Evolutionary conservation across 1,140 invertebrate species (phyloP), one percentile per base, ranked within the genome.

Genomic region (Colletes gigas): DNA sequence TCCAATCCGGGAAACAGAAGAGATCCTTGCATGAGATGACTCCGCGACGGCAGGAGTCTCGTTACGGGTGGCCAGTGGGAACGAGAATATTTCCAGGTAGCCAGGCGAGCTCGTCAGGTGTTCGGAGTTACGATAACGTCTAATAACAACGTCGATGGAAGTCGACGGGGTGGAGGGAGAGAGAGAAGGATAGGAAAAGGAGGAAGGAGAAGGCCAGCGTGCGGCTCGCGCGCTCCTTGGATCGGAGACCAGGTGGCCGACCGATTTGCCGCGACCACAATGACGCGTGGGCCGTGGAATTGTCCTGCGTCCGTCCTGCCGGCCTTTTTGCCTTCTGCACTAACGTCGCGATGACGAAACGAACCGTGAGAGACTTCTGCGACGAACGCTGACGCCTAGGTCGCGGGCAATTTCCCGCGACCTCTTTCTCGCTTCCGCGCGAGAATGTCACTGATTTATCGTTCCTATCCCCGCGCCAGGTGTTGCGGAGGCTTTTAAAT

Each of bases 251-350:
- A 91, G 90, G 90, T 91, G 90, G 89, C 83, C 89, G 90, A 88
- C 83, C 89, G 90, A 91, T 90, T 91, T 86, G 89, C 88, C 78
- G 82, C 81, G 86, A 86, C 76, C 85, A 91, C 89, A 90, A 90
- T 92, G 83, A 82, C 83, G 89, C 89, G 91, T 91, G 86, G 89
- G 90, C 72, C 81, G 85, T 54, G 30, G 78, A 88, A 84, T 88
- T 83, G 78, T 88, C 85, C 79, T 85, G 85, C 86, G 83, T 85
- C 83, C 81, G 66, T 66, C 68, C 65, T 44, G 73, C 30, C 44
- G 52, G 70, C 70, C 70, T 73, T 69, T 65, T 72, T 62, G 50
- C 72, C 76, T 63, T 74, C 63, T 19, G 69, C 57, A 71, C 59
- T 50, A 62, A 73, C 72, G 59, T 73, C 70, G 44, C 65, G 78